A percentile compares a stretch with the other conserved stretches of the same genome.
Evolutionary conservation across 2,113 vertebrate genomes (phyloP).

Genomic region (Nipponia nippon): DNA sequence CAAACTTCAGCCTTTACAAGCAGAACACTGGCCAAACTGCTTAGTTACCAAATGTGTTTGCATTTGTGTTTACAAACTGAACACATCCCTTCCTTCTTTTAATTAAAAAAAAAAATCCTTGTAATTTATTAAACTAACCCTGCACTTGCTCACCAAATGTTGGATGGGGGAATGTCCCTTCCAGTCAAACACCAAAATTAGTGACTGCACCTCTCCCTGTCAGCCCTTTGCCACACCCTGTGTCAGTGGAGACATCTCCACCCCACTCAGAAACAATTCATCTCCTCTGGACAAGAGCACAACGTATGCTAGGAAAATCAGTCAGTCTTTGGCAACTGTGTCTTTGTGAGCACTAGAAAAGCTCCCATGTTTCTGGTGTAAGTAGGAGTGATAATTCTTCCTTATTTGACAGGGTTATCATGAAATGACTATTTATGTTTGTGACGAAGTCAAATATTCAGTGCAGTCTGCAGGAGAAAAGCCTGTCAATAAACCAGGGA

Average conservation of each 20-base stretch:
- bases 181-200: background rate
- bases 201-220: background rate
- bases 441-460: background rate
- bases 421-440: background rate
- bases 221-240: background rate
- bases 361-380: background rate
- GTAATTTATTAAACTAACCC: background rate
- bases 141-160: background rate
- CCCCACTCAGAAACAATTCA: background rate
- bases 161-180: background rate
- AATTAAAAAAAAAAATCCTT: background rate
- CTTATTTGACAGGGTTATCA: background rate
- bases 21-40: conserved; percentile 11
- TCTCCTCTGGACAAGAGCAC: background rate
- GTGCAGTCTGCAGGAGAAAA: background rate
- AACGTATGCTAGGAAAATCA: background rate
- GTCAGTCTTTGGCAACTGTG: background rate
- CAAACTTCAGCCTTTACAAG: conserved; percentile 36
- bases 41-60: conserved; percentile 56
- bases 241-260: conserved; percentile 17
- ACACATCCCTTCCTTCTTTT: background rate
- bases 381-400: background rate
- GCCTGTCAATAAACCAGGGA: background rate
- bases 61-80: conserved; percentile 57
- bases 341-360: background rate